Conservation (phyloP, 2,797 vertebrate genomes). For the Brachyalestes nurse region DNA sequence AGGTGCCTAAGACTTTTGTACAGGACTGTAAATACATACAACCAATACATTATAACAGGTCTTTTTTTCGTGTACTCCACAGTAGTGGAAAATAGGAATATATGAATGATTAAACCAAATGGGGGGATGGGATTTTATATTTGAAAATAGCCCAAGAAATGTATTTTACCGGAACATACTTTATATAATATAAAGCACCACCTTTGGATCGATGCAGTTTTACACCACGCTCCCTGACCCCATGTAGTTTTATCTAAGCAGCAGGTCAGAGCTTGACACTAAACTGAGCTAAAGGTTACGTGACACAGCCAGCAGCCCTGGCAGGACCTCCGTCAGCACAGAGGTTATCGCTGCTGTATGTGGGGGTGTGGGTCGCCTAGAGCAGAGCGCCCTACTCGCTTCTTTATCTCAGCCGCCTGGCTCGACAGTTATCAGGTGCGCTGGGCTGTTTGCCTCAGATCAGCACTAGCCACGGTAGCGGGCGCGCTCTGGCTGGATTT, state of each 20-base stretch:
- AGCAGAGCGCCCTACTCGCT: background rate
- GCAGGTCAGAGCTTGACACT: background rate
- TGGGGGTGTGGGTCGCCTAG: background rate
- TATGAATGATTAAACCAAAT: too few species aligned
- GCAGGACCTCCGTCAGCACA: background rate
- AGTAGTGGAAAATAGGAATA: too few species aligned
- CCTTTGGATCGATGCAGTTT: background rate
- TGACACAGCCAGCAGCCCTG: conserved; percentile 1
- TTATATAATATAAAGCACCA: background rate
- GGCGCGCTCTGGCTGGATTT: conserved; percentile 4
- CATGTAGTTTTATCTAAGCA: conserved; percentile 33
- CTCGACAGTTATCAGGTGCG: conserved; percentile 32
- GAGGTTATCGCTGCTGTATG: conserved; percentile 18
- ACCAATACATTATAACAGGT: background rate
- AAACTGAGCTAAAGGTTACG: conserved; percentile 4
- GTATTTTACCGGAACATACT: too few species aligned
- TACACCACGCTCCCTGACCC: background rate
- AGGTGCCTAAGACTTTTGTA: too few species aligned
- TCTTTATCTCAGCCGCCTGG: conserved; percentile 27
- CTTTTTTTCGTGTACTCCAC: too few species aligned
- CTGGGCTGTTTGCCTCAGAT: conserved; percentile 16
- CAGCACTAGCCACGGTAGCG: background rate
- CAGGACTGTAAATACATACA: background rate
- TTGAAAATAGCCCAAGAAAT: too few species aligned
- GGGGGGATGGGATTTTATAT: too few species aligned